Conservation (phyloP, 2,888 invertebrate species). For the Shargacucullia verbasci region DNA sequence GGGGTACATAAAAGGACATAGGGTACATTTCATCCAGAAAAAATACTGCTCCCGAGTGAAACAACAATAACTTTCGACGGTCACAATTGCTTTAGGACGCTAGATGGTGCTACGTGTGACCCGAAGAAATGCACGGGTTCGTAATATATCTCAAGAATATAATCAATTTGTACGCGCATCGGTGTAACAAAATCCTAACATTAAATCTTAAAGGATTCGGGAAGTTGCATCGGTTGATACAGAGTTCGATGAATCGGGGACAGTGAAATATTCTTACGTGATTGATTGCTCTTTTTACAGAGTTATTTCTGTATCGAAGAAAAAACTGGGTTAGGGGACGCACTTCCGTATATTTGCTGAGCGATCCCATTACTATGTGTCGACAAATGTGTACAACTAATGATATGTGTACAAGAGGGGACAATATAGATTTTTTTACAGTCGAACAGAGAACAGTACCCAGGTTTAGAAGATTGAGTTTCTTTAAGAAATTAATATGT, state of each 20-base stretch:
- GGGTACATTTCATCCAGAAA: too few species aligned
- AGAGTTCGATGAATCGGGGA: slow-evolving; percentile 59
- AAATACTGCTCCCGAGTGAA: too few species aligned
- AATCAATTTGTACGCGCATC: slow-evolving; percentile 14
- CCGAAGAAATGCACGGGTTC: too few species aligned
- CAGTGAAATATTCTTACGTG: slow-evolving; percentile 63
- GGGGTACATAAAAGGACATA: too few species aligned
- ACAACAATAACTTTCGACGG: too few species aligned
- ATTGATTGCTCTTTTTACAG: slow-evolving; percentile 59
- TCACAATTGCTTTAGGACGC: too few species aligned
- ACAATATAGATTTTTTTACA: slow-evolving; percentile 21
- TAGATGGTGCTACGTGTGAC: too few species aligned
- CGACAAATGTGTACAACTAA: slow-evolving; percentile 44
- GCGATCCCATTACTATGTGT: slow-evolving; percentile 46
- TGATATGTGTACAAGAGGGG: slow-evolving; percentile 33
- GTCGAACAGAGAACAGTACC: too few species aligned
- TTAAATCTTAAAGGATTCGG: slow-evolving; percentile 69
- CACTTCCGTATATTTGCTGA: slow-evolving; percentile 47
- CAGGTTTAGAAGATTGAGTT: too few species aligned
- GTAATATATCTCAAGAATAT: too few species aligned
- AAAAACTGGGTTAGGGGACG: slow-evolving; percentile 49
- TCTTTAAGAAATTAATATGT: too few species aligned
- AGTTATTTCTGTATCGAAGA: slow-evolving; percentile 46
- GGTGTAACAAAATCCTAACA: slow-evolving; percentile 58
- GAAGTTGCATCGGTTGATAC: slow-evolving; percentile 60